phyloP scores from a whole-genome alignment of 1,140 invertebrate genomes.

The Brachionus rotundiformis region DNA sequence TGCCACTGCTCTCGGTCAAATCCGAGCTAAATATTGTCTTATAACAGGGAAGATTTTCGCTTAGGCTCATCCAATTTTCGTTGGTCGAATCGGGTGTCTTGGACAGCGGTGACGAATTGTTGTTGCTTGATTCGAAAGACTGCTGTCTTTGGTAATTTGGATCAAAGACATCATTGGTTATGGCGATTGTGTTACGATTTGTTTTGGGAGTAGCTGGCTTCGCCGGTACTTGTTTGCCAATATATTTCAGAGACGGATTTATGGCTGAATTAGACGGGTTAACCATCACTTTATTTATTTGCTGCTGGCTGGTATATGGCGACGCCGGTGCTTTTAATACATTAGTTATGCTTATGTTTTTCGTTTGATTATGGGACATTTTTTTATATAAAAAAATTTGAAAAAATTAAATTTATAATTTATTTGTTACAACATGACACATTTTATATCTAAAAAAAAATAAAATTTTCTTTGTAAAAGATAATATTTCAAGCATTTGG shows the following conservation, averaged over 20 bases:
- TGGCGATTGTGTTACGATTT: conserved; percentile 14
- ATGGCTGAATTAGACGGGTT: not conserved
- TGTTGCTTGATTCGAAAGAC: conserved; percentile 12
- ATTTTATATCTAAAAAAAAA: conserved; percentile 34
- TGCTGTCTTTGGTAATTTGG: not conserved
- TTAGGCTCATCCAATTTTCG: conserved; percentile 41
- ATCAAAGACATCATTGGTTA: not conserved
- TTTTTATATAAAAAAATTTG: not conserved
- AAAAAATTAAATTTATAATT: conserved; percentile 6
- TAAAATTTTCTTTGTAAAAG: not conserved
- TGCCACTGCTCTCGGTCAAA: conserved; percentile 26
- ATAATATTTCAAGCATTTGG: not conserved
- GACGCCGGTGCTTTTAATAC: conserved; percentile 9
- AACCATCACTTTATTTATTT: conserved; percentile 6
- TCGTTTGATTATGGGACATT: conserved; percentile 19
- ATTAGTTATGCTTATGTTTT: conserved; percentile 31
- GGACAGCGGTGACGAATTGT: conserved; percentile 47
- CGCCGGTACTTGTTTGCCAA: not conserved
- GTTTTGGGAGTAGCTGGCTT: not conserved
- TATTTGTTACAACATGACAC: conserved; percentile 27
- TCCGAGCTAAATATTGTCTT: conserved; percentile 1
- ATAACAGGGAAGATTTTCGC: not conserved
- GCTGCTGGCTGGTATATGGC: conserved; percentile 6
- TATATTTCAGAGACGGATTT: not conserved
- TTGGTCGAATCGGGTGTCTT: conserved; percentile 42